Percentiles rank a stretch among this genome's conserved stretches.
These are phyloP conservation scores for Eclectus roratus DNA, from an alignment of 2,113 vertebrate genomes.

Conservation along the genomic window DNA sequence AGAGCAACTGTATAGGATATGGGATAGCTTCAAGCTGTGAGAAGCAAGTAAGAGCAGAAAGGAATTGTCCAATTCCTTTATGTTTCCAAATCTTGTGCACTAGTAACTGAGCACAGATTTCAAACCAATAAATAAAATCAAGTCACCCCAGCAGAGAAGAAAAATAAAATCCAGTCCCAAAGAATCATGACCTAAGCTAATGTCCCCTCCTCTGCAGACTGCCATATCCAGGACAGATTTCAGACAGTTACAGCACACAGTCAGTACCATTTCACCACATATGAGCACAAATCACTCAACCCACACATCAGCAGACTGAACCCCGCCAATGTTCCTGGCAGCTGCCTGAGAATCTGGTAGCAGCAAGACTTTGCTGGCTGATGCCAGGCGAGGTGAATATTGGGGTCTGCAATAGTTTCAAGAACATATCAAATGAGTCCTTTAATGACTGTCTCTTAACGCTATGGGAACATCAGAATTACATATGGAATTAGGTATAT, in stretches of 20 bases:
- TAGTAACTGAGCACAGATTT: not conserved
- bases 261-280: not conserved
- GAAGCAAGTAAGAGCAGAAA: not conserved
- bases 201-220: not conserved
- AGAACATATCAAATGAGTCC: not conserved
- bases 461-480: not conserved
- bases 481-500: not conserved
- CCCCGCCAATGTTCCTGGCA: not conserved
- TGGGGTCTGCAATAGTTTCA: not conserved
- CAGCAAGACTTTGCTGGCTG: not conserved
- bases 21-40: not conserved
- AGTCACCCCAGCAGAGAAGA: accelerated
- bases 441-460: not conserved
- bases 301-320: not conserved
- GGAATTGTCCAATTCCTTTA: not conserved
- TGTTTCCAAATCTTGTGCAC: not conserved
- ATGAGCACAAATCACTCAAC: not conserved
- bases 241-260: not conserved
- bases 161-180: not conserved
- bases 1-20: not conserved
- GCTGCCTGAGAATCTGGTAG: not conserved
- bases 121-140: not conserved
- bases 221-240: not conserved
- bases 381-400: not conserved
- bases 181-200: not conserved